A percentile compares a stretch with the other conserved stretches of the same genome.
Evolutionary conservation across 2,888 invertebrate genomes (phyloP).

Genomic region (Drosophila prolongata): DNA sequence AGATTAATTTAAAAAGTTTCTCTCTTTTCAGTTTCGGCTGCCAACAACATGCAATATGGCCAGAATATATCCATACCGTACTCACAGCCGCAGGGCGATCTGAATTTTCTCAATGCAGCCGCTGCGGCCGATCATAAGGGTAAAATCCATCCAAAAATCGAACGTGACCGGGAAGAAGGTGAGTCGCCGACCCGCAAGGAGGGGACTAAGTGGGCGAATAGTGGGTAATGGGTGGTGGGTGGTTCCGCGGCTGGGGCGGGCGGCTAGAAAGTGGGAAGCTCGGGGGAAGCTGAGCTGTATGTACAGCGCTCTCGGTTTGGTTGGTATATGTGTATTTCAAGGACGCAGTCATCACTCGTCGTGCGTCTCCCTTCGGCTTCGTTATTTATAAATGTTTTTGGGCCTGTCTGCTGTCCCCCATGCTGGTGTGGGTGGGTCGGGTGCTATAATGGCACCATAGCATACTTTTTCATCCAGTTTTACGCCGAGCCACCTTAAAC

Average conservation of each 20-base stretch:
- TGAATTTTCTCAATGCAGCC: constrained; percentile 84
- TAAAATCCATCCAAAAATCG: constrained; percentile 85
- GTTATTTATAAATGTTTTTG: constrained; percentile 61
- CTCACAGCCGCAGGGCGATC: constrained; percentile 84
- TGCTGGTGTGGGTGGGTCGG: constrained; percentile 15
- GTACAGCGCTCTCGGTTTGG: constrained; percentile 36
- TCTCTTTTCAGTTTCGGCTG: constrained; percentile 80
- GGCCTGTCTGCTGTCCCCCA: constrained; percentile 47
- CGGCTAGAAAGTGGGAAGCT: constrained; percentile 6
- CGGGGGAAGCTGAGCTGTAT: constrained; percentile 22
- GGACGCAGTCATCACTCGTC: constrained; percentile 73
- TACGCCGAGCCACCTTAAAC: constrained; percentile 35
- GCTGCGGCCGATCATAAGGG: constrained; percentile 84
- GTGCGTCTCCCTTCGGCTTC: constrained; percentile 58
- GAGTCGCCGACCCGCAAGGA: constrained; percentile 62
- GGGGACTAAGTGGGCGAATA: constrained; percentile 14
- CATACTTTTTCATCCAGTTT: constrained; percentile 51
- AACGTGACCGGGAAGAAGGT: constrained; percentile 85
- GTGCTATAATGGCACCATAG: constrained; percentile 32
- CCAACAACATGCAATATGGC: constrained; percentile 85
- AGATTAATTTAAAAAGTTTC: constrained; percentile 1
- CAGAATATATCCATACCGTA: constrained; percentile 85
- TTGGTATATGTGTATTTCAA: constrained; percentile 68
- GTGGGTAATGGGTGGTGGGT: background rate
- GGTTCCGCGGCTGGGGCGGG: background rate